Percentiles rank a stretch among this genome's conserved stretches.
Evolutionary conservation across 2,797 vertebrate species (phyloP).

Genomic region (Enteromius anoplus): DNA sequence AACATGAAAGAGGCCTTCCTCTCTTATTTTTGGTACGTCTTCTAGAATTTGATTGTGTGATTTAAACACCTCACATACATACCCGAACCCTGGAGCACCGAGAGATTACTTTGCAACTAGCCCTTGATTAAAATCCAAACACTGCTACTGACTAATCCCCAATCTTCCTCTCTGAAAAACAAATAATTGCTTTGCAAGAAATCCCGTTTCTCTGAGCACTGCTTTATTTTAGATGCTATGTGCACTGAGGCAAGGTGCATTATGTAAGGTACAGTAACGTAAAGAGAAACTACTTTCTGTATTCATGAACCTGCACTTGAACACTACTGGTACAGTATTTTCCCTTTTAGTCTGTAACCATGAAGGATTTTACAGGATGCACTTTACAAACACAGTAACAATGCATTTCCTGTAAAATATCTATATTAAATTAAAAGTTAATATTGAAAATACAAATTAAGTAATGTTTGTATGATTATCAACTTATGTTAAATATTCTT

Average conservation of each 20-base stretch:
- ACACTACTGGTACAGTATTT: not conserved
- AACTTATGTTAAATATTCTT: not conserved
- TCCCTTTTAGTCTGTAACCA: not conserved
- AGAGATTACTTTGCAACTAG: constrained; percentile 46
- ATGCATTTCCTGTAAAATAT: not conserved
- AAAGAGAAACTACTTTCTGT: not conserved
- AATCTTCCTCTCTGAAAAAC: constrained; percentile 32
- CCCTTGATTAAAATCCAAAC: constrained; percentile 53
- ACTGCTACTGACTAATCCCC: constrained; percentile 52
- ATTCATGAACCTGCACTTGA: not conserved
- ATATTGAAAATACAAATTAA: not conserved
- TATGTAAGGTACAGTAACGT: not conserved
- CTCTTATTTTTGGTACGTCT: constrained; percentile 18
- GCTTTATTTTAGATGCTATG: constrained; percentile 11
- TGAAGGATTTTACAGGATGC: not conserved
- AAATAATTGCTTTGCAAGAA: constrained; percentile 47
- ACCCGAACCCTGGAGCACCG: constrained; percentile 8
- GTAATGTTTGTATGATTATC: not conserved
- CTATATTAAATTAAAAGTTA: not conserved
- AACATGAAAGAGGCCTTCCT: constrained; percentile 40
- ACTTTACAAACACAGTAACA: not conserved
- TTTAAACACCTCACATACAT: constrained; percentile 46
- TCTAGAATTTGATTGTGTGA: constrained; percentile 35
- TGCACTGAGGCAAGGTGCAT: constrained; percentile 3
- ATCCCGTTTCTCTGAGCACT: constrained; percentile 11